Evolutionary conservation across 2,888 invertebrate species (phyloP).

Genomic region (Petrophora chlorosata): DNA sequence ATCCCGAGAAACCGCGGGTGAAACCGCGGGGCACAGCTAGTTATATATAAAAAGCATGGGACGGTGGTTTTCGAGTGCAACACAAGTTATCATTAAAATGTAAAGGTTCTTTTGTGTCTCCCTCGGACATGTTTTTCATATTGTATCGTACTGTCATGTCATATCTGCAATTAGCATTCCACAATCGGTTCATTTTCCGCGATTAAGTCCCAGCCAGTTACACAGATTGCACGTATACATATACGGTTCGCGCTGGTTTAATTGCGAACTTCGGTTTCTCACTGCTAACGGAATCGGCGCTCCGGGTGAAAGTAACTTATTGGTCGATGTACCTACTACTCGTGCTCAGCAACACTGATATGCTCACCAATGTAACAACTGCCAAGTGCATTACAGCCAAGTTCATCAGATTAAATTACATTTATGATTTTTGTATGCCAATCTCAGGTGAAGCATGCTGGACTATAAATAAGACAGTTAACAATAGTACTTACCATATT

Average conservation of each 20-base stretch:
- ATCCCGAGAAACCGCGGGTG: too few species aligned
- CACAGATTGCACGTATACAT: constrained; percentile 40
- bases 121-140: constrained; percentile 20
- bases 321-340: constrained; percentile 8
- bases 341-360: constrained; percentile 3
- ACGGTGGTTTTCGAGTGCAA: too few species aligned
- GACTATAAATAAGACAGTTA: too few species aligned
- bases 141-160: constrained; percentile 23
- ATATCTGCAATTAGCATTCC: constrained; percentile 40
- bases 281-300: constrained; percentile 47
- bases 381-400: constrained; percentile 16
- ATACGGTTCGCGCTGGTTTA: constrained; percentile 41
- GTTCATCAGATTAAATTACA: constrained; percentile 11
- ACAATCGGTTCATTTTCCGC: constrained; percentile 45
- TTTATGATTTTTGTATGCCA: too few species aligned
- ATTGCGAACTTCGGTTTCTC: constrained; percentile 53
- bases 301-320: constrained; percentile 35
- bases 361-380: constrained; percentile 8
- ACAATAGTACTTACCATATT: too few species aligned
- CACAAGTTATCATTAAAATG: too few species aligned
- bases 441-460: too few species aligned
- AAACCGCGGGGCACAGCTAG: too few species aligned
- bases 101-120: too few species aligned
- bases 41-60: too few species aligned
- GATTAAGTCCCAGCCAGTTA: constrained; percentile 44